A percentile compares a stretch with the other conserved stretches of the same genome.
Conservation (phyloP, 2,797 vertebrate species). For the Tachyglossus aculeatus region DNA sequence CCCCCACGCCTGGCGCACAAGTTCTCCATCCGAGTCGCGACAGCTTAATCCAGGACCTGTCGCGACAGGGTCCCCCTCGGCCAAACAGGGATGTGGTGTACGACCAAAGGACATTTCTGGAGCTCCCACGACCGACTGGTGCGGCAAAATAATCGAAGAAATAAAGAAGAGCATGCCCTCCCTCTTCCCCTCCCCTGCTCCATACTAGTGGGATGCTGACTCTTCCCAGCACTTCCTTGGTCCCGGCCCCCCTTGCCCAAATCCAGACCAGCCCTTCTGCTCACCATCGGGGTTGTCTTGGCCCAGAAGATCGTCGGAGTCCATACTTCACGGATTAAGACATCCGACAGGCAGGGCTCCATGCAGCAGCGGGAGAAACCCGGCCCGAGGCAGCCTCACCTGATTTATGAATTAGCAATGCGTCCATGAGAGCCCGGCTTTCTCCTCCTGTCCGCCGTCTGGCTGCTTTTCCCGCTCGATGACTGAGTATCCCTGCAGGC, state of each 20-base stretch:
- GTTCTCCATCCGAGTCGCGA: conserved; percentile 4
- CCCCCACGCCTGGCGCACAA: not conserved
- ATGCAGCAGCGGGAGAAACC: conserved; percentile 68
- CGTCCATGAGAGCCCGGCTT: conserved; percentile 76
- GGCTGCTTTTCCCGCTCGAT: conserved; percentile 81
- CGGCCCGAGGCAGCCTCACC: conserved; percentile 70
- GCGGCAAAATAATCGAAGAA: no score
- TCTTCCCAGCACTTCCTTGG: no score
- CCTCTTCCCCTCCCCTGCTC: no score
- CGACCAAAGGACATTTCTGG: no score
- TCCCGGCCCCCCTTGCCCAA: no score
- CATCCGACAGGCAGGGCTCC: conserved; percentile 71
- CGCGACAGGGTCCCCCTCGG: no score
- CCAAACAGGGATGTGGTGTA: no score
- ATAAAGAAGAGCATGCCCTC: no score
- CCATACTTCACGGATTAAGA: conserved; percentile 81
- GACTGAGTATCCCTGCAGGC: conserved; percentile 76
- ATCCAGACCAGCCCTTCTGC: no score
- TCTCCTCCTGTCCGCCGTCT: conserved; percentile 85
- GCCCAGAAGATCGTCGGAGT: conserved; percentile 80
- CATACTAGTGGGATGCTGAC: no score
- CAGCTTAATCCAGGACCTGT: not conserved
- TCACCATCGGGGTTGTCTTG: conserved; percentile 87
- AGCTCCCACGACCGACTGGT: no score
- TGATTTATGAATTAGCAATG: conserved; percentile 76